Percentiles rank a stretch among this genome's conserved stretches.
Conservation (phyloP, 2,888 invertebrate species). For the Phortica magna region DNA sequence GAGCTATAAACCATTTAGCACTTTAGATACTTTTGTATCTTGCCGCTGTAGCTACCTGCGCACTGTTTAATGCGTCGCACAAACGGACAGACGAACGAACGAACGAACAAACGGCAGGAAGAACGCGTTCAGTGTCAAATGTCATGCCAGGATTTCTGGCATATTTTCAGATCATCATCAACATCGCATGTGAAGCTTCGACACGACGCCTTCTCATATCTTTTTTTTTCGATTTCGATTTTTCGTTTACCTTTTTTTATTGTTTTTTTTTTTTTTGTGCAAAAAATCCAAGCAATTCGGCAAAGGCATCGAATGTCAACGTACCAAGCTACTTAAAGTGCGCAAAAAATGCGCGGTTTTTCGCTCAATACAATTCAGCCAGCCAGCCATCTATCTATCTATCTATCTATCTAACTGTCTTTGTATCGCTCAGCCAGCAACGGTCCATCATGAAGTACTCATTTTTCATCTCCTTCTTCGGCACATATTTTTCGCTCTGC, state of each 20-base stretch:
- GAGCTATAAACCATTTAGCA: constrained; percentile 23
- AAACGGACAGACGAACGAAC: no score
- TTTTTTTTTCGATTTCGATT: no score
- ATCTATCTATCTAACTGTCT: no score
- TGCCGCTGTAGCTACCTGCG: no score
- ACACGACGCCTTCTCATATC: neutral
- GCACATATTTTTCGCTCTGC: neutral
- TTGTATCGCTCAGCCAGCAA: no score
- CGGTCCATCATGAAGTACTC: neutral
- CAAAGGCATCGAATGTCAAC: constrained; percentile 10
- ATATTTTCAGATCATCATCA: neutral
- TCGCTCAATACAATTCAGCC: neutral
- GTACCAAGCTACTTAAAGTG: constrained; percentile 9
- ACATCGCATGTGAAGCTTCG: neutral
- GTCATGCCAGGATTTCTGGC: constrained; percentile 9
- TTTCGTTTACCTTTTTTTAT: no score
- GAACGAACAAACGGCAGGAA: no score
- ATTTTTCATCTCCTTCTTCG: neutral
- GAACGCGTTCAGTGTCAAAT: constrained; percentile 1
- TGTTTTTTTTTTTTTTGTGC: neutral
- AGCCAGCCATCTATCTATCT: no score
- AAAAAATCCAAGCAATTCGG: neutral
- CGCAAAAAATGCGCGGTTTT: neutral
- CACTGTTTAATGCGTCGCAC: no score
- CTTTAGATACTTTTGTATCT: constrained; percentile 22